Evolutionary conservation across 2,113 vertebrate genomes (phyloP), one percentile per base, ranked within the genome.

Genomic region (Nansenia antarctica): DNA sequence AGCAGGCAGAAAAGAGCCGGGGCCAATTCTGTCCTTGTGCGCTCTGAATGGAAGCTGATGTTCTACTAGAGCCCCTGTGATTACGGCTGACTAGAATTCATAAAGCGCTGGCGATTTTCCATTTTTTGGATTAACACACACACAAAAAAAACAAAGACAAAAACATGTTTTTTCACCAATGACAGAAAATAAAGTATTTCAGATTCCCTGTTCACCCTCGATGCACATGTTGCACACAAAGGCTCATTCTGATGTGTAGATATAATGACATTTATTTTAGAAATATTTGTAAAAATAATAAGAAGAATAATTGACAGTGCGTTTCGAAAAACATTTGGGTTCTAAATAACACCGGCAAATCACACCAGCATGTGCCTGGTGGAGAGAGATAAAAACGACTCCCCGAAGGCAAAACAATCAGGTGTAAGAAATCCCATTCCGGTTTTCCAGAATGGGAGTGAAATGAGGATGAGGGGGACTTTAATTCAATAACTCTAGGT

Each of bases 21-120:
- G 30, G 35, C 62, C 52, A 69, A 31, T 57, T 67, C 62, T 35
- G 69, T 72, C 66, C 34, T 74, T 58, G 34, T 78, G 49, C 18
- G 52, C 54, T 78, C 57, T 83, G 78, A 78, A 83, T 68, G 45
- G 69, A 72, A 72, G 78, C 67, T 72, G 73, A 78, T 73, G 76
- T 67, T 65, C 64, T 65, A 62, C 42, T 70, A 74, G 76, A 75
- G 74, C 68, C 73, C 49, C 32, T 68, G 59, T 62, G 70, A 74
- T 72, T 72, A 65, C 71, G 76, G 57, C 63, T 59, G 49, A 29
- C 69, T 70, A 72, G 45, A 63, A 74, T 64, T 74, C 71, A 71
- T 63, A 72, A 70, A 73, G 47, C 62, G 70, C 37, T 62, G 71
- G 37, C 70, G 65, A 75, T 76, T 63, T 70, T 30, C 47, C 32